Percentiles rank a stretch among this genome's conserved stretches.
Evolutionary conservation across 2,888 invertebrate species (phyloP).

Genomic region (Pristionchus entomophagus): DNA sequence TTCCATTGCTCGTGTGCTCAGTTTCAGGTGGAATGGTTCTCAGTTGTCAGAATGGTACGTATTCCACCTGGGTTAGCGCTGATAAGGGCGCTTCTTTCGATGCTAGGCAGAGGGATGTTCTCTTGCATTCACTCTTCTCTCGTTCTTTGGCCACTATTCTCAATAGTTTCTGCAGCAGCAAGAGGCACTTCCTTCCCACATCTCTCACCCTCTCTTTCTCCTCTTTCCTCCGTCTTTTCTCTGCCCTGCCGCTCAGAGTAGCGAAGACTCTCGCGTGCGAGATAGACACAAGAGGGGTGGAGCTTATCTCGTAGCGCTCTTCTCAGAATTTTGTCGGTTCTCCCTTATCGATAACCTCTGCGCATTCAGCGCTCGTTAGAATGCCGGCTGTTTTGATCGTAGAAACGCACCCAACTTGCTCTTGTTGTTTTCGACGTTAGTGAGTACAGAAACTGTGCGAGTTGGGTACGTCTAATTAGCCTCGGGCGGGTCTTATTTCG

Average conservation of each 20-base stretch:
- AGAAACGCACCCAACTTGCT: not conserved
- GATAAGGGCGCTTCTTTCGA: not conserved
- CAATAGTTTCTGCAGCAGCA: conserved; percentile 10
- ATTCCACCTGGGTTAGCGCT: not conserved
- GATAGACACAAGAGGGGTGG: not conserved
- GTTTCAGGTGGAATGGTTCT: not conserved
- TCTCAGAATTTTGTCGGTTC: not conserved
- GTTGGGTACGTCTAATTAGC: not conserved
- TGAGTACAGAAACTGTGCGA: too few species aligned
- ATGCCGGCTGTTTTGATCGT: not conserved
- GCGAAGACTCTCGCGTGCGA: not conserved
- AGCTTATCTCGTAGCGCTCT: conserved; percentile 13
- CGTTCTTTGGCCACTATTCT: not conserved
- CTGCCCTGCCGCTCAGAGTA: not conserved
- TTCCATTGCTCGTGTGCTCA: not conserved
- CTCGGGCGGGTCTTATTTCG: not conserved
- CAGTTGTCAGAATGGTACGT: not conserved
- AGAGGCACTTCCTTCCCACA: not conserved
- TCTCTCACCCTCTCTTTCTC: not conserved
- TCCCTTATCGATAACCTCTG: not conserved
- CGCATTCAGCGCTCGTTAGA: not conserved
- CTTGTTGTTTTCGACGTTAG: not conserved
- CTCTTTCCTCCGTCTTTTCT: conserved; percentile 4
- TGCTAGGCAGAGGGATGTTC: not conserved
- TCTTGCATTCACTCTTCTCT: not conserved